phyloP scores from a whole-genome alignment of 2,797 vertebrate species.

The Myiotriccus ornatus region DNA sequence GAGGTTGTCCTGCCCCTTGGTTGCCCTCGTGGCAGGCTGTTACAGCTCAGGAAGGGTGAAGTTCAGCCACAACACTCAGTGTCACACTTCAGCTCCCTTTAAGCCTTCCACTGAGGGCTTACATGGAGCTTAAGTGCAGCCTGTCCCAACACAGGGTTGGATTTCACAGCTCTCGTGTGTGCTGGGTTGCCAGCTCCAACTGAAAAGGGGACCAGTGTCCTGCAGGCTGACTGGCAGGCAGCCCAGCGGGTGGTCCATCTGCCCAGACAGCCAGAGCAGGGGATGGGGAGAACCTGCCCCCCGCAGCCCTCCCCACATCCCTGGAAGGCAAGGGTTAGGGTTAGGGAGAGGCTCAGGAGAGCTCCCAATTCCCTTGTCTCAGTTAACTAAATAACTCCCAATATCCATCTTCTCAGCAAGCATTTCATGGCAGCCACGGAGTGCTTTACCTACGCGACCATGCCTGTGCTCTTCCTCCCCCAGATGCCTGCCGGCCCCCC shows the following conservation, averaged over 20 bases:
- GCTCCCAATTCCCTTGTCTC: background rate
- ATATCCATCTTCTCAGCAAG: background rate
- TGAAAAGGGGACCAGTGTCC: background rate
- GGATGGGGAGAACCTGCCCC: background rate
- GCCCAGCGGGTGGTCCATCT: background rate
- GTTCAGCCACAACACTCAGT: background rate
- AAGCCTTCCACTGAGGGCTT: constrained; percentile 15
- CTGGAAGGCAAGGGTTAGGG: background rate
- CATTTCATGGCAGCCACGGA: fast-evolving
- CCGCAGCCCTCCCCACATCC: fast-evolving
- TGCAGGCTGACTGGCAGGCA: background rate
- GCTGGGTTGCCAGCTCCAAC: background rate
- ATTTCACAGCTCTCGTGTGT: background rate
- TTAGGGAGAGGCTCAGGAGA: no score
- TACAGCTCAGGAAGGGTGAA: background rate
- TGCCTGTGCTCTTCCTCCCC: background rate
- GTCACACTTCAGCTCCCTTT: background rate
- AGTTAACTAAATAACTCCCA: background rate
- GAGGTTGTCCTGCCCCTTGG: background rate
- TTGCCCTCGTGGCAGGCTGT: background rate
- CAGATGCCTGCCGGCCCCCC: fast-evolving
- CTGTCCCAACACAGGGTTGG: background rate
- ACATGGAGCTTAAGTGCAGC: background rate
- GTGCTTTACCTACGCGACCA: fast-evolving
- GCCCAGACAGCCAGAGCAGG: fast-evolving